phyloP scores from a whole-genome alignment of 2,797 vertebrate genomes.

The Pseudopleuronectes americanus region DNA sequence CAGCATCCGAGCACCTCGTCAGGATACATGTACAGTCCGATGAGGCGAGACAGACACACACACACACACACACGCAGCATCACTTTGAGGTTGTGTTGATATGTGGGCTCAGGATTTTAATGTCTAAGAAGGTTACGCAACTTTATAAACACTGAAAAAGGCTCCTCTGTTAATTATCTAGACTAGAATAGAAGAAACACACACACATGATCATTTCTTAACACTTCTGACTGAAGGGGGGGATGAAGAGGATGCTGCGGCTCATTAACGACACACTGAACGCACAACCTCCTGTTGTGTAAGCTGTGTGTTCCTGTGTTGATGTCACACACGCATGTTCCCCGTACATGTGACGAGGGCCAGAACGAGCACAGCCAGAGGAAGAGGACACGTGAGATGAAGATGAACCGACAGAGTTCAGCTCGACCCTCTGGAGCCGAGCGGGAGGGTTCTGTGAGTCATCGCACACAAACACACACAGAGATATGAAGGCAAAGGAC shows the following conservation, averaged over 20 bases:
- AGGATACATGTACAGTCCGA: neutral
- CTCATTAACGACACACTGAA: slow-evolving; percentile 2
- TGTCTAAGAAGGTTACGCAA: neutral
- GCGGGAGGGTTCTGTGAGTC: neutral
- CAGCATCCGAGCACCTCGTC: neutral
- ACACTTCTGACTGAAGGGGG: no score
- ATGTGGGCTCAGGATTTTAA: neutral
- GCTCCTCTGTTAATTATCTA: no score
- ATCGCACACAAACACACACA: neutral
- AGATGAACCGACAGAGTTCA: neutral
- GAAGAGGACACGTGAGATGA: neutral
- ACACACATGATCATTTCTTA: no score
- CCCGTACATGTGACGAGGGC: neutral
- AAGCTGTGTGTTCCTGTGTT: neutral
- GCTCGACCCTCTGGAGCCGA: neutral
- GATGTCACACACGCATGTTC: neutral
- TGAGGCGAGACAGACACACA: no score
- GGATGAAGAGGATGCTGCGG: slow-evolving; percentile 5
- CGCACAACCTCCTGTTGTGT: neutral
- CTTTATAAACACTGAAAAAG: no score
- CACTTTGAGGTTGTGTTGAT: neutral
- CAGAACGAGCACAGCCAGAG: neutral
- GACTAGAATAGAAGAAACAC: no score
- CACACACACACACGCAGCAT: neutral
- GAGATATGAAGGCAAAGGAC: neutral